Evolutionary conservation across 2,113 vertebrate species (phyloP).

Genomic region (Tenrec ecaudatus): DNA sequence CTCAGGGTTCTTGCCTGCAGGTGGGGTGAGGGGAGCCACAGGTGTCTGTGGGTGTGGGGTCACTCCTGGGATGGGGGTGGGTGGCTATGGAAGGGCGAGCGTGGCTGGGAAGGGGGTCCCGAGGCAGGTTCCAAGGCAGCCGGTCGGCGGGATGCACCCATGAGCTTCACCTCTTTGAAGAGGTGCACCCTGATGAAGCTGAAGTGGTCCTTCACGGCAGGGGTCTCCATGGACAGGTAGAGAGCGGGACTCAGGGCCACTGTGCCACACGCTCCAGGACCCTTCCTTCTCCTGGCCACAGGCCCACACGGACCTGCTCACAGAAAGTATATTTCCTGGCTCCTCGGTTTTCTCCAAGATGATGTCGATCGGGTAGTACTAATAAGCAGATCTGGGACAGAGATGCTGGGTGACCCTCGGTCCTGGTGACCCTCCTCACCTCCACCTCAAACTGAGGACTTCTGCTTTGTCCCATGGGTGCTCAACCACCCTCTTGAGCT

Average conservation of each 20-base stretch:
- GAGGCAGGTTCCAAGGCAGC: neutral
- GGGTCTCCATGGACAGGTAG: neutral
- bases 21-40: neutral
- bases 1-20: neutral
- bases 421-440: neutral
- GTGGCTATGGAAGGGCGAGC: no score
- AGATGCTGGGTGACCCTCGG: neutral
- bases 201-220: neutral
- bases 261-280: no score
- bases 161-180: neutral
- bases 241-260: no score
- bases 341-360: neutral
- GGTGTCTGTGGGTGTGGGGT: neutral
- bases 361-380: neutral
- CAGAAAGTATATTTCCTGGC: neutral
- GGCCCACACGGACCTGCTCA: neutral
- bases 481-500: neutral
- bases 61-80: no score
- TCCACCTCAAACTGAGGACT: no score
- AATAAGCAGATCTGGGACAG: neutral
- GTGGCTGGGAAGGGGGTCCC: no score
- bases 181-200: neutral
- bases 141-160: neutral
- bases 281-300: no score
- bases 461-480: no score